Evolutionary conservation across 2,797 vertebrate genomes (phyloP).

Genomic region (Urophycis tenuis): DNA sequence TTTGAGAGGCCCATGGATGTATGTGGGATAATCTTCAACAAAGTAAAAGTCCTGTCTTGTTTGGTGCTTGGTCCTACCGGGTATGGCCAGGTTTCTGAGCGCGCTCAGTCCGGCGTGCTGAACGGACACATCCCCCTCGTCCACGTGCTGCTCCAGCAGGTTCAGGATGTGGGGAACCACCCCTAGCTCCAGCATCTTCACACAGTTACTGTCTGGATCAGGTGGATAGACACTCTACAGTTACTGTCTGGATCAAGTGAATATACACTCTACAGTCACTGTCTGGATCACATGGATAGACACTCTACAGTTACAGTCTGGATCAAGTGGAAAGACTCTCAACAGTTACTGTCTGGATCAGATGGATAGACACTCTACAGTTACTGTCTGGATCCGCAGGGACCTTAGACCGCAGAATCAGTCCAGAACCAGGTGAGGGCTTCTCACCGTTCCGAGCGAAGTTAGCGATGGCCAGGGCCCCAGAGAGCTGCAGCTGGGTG

Average conservation of each 20-base stretch:
- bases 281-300: too few species aligned
- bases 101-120: conserved; percentile 85
- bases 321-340: neutral
- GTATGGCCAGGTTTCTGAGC: conserved; percentile 81
- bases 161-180: conserved; percentile 82
- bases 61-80: conserved; percentile 63
- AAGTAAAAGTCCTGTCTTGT: too few species aligned
- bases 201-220: conserved; percentile 79
- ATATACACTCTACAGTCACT: neutral
- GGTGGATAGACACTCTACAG: neutral
- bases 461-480: conserved; percentile 64
- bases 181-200: conserved; percentile 81
- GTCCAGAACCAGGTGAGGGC: neutral
- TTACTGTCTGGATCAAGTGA: neutral
- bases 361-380: too few species aligned
- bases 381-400: too few species aligned
- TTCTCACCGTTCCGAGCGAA: conserved; percentile 72
- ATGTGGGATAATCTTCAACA: too few species aligned
- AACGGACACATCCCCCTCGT: conserved; percentile 77
- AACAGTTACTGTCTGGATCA: too few species aligned
- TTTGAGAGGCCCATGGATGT: too few species aligned
- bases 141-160: conserved; percentile 77
- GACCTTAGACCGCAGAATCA: too few species aligned
- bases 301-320: neutral
- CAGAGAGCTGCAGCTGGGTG: conserved; percentile 70